phyloP scores from a whole-genome alignment of 2,888 invertebrate species.

The Brenthis hecate region DNA sequence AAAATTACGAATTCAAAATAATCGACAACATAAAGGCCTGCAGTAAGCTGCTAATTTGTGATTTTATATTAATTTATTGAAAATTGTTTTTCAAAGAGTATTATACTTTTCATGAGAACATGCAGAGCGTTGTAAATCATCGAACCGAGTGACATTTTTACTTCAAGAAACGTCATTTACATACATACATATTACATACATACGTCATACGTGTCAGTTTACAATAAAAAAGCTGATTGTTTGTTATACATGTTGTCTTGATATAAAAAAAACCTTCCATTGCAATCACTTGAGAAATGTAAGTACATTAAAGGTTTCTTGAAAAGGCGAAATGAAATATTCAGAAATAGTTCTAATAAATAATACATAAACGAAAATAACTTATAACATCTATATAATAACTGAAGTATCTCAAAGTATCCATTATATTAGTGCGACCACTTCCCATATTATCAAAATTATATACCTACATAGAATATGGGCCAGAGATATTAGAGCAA shows the following conservation, averaged over 20 bases:
- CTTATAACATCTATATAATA: too few relatives aligned
- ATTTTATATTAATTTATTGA: constrained; percentile 5
- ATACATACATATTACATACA: constrained; percentile 27
- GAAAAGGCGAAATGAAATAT: too few relatives aligned
- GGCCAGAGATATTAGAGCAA: constrained; percentile 16
- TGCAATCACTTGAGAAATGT: too few relatives aligned
- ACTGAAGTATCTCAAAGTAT: background rate
- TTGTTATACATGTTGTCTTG: background rate
- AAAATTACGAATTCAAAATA: background rate
- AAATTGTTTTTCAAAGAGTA: constrained; percentile 22
- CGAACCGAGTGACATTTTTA: constrained; percentile 40
- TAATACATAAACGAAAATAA: too few relatives aligned
- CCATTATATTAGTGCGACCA: background rate
- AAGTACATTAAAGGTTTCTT: too few relatives aligned
- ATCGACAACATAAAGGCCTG: too few relatives aligned
- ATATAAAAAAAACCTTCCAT: background rate
- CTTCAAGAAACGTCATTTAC: constrained; percentile 40
- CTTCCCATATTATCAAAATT: constrained; percentile 36
- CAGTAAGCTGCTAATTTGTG: background rate
- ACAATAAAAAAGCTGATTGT: constrained; percentile 29
- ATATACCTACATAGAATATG: constrained; percentile 18
- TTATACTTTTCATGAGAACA: constrained; percentile 39
- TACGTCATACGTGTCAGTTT: constrained; percentile 33
- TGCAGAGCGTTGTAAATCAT: constrained; percentile 38
- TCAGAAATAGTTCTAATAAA: too few relatives aligned